A percentile compares a stretch with the other conserved stretches of the same genome.
These are phyloP conservation scores for Stegophylla sp. DNA, from an alignment of 2,888 invertebrate genomes.

Conservation along the genomic window DNA sequence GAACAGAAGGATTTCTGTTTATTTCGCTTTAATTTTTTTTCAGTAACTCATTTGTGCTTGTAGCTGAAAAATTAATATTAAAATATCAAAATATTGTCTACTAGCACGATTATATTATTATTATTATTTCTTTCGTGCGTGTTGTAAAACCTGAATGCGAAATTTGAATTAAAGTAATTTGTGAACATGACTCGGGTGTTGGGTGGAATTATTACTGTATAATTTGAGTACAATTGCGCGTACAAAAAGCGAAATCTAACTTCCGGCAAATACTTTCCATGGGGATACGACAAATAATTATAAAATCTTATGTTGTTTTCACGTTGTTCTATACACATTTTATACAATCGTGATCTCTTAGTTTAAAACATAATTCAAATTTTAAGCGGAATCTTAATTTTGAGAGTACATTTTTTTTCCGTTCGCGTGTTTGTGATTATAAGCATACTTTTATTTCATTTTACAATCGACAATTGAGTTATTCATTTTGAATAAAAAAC, in stretches of 20 bases:
- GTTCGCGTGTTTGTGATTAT: no score
- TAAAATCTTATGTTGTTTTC: not conserved
- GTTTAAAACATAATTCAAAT: no score
- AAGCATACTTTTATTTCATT: no score
- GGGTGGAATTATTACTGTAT: not conserved
- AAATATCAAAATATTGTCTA: slow-evolving; percentile 6
- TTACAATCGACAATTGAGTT: no score
- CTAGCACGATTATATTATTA: slow-evolving; percentile 23
- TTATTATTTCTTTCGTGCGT: slow-evolving; percentile 26
- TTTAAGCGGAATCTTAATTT: no score
- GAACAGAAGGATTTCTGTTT: not conserved
- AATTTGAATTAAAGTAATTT: slow-evolving; percentile 5
- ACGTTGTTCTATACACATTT: not conserved
- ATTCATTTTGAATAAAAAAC: no score
- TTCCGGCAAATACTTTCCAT: not conserved
- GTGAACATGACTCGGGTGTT: not conserved
- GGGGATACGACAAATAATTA: not conserved
- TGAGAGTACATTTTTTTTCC: no score
- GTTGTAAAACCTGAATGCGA: not conserved
- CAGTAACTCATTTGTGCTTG: not conserved
- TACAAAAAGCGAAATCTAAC: not conserved
- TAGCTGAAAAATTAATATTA: not conserved
- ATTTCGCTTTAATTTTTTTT: not conserved
- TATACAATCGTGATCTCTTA: no score
- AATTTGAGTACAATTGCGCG: not conserved